A percentile compares a stretch with the other conserved stretches of the same genome.
phyloP scores from a whole-genome alignment of 2,888 invertebrate genomes.

The Eurytoma adleriae region DNA sequence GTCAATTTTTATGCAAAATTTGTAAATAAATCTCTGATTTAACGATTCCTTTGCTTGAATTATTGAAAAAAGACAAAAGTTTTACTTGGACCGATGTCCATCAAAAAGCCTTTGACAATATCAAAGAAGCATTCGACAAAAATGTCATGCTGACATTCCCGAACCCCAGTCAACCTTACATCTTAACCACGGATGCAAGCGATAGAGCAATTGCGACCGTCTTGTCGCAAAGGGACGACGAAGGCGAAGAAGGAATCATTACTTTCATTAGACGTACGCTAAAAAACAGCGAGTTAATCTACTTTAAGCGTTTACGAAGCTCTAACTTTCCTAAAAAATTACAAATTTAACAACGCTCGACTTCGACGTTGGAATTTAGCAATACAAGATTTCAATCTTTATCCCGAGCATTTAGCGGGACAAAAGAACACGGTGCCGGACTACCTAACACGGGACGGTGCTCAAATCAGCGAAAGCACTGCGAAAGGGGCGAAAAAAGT shows the following conservation, averaged over 20 bases:
- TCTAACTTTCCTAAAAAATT: not conserved
- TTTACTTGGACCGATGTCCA: constrained; percentile 19
- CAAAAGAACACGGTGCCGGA: not conserved
- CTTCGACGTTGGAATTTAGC: constrained; percentile 1
- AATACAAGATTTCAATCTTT: not conserved
- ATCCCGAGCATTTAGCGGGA: not conserved
- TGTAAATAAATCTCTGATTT: constrained; percentile 50
- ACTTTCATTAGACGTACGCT: constrained; percentile 60
- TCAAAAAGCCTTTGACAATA: constrained; percentile 23
- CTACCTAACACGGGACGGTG: not conserved
- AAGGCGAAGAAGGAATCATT: constrained; percentile 48
- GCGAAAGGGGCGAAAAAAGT: not conserved
- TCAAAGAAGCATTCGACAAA: constrained; percentile 25
- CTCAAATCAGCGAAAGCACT: not conserved
- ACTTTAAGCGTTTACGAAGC: constrained; percentile 15
- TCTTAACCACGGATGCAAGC: constrained; percentile 57
- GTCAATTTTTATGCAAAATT: constrained; percentile 59
- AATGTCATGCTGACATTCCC: constrained; percentile 1
- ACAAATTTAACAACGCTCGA: not conserved
- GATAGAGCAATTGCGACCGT: constrained; percentile 50
- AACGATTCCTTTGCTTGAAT: not conserved
- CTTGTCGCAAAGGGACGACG: constrained; percentile 36
- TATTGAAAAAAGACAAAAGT: constrained; percentile 24
- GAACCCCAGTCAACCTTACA: constrained; percentile 36
- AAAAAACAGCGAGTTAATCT: constrained; percentile 41